A percentile compares a stretch with the other conserved stretches of the same genome.
These are phyloP conservation scores for Mercenaria mercenaria DNA, from an alignment of 1,140 invertebrate genomes.

Conservation along the genomic window DNA sequence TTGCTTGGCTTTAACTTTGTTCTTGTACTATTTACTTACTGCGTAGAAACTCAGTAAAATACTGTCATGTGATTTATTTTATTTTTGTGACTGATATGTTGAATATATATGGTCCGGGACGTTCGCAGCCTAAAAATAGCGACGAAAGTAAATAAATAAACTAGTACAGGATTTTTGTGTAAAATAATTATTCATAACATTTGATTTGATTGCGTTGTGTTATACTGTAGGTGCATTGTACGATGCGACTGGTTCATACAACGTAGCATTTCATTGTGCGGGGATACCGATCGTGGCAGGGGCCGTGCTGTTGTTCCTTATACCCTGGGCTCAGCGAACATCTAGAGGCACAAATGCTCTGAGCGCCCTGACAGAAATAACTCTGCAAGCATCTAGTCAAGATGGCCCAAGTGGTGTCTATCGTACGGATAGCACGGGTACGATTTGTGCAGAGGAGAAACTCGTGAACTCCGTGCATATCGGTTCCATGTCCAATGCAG, in stretches of 20 bases:
- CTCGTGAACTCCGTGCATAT: neutral
- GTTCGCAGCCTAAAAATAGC: too few relatives aligned
- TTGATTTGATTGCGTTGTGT: too few relatives aligned
- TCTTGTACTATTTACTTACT: too few relatives aligned
- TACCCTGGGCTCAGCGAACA: conserved; percentile 86
- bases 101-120: too few relatives aligned
- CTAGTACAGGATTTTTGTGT: too few relatives aligned
- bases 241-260: conserved; percentile 89
- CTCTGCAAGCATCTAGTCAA: neutral
- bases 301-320: conserved; percentile 90
- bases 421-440: neutral
- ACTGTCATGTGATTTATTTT: too few relatives aligned
- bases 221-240: conserved; percentile 87
- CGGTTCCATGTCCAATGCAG: neutral
- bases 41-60: too few relatives aligned
- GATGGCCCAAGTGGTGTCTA: neutral
- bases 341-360: conserved; percentile 27
- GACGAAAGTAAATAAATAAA: too few relatives aligned
- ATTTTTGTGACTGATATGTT: too few relatives aligned
- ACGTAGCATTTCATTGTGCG: conserved; percentile 92
- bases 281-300: conserved; percentile 94
- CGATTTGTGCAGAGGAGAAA: neutral
- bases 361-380: neutral
- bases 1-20: too few relatives aligned
- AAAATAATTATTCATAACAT: too few relatives aligned